phyloP scores from a whole-genome alignment of 37 sponge, comb jelly and placozoan genomes.

The Cliona cf. orientalis region DNA sequence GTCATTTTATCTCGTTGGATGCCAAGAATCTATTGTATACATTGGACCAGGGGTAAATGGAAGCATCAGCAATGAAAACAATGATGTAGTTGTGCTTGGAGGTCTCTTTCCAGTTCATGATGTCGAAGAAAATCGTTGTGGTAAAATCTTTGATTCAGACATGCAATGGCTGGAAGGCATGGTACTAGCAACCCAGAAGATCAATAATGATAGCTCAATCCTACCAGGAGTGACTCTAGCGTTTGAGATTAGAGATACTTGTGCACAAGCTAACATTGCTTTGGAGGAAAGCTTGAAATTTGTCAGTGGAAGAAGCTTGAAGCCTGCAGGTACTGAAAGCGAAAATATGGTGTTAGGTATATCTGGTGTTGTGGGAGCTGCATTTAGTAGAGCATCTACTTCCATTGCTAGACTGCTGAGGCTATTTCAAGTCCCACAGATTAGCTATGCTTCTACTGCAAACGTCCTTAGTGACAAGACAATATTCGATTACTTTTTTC shows the following conservation, averaged over 20 bases:
- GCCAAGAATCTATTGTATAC: too few relatives aligned
- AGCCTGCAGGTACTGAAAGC: background rate
- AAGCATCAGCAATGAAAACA: background rate
- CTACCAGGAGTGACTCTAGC: constrained; percentile 60
- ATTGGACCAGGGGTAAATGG: background rate
- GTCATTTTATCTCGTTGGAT: too few relatives aligned
- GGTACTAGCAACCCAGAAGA: constrained; percentile 56
- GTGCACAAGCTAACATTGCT: constrained; percentile 34
- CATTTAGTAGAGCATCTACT: constrained; percentile 59
- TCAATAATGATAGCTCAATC: constrained; percentile 51
- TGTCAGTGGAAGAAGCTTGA: background rate
- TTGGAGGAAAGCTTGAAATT: constrained; percentile 50
- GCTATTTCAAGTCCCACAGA: constrained; percentile 75
- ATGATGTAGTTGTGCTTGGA: constrained; percentile 61
- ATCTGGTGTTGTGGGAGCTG: constrained; percentile 78
- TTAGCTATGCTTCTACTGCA: constrained; percentile 77
- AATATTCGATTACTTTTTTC: constrained; percentile 76
- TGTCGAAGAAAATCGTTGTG: constrained; percentile 14
- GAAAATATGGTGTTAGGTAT: background rate
- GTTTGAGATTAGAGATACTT: constrained; percentile 80
- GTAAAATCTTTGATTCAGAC: constrained; percentile 1
- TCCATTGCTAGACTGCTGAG: constrained; percentile 66
- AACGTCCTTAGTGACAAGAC: constrained; percentile 64
- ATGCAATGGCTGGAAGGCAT: constrained; percentile 76
- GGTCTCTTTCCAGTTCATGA: constrained; percentile 81